Conservation (phyloP, 1,140 invertebrate genomes). For the Mya arenaria region DNA sequence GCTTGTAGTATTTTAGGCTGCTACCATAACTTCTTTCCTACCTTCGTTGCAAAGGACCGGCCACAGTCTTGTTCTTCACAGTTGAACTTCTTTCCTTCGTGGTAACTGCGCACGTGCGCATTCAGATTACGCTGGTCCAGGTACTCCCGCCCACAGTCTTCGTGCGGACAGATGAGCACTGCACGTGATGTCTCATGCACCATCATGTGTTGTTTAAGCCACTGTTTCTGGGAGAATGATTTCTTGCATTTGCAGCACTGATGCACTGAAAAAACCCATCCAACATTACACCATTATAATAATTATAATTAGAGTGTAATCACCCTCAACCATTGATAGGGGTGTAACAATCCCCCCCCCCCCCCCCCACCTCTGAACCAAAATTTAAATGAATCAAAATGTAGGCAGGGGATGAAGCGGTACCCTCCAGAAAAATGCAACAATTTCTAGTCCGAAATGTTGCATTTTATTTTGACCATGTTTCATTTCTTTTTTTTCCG, state of each 20-base stretch:
- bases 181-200: constrained; percentile 45
- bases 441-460: no score
- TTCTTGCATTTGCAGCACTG: constrained; percentile 56
- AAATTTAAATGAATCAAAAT: no score
- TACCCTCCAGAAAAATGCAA: no score
- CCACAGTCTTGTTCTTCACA: constrained; percentile 60
- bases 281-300: background rate
- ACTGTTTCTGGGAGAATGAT: constrained; percentile 48
- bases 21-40: constrained; percentile 22
- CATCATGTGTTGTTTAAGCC: constrained; percentile 56
- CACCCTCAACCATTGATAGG: no score
- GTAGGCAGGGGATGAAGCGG: no score
- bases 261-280: constrained; percentile 31
- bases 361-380: no score
- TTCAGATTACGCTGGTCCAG: constrained; percentile 59
- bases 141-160: constrained; percentile 60
- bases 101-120: constrained; percentile 63
- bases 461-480: no score
- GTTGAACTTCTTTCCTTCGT: constrained; percentile 55
- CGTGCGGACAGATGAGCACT: constrained; percentile 53
- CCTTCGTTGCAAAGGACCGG: constrained; percentile 59
- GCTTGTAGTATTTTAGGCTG: no score
- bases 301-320: no score
- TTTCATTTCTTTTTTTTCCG: no score
- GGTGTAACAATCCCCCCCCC: no score